Conservation (phyloP, 35 echinoderm and acorn worm genomes). For the Holothuria glaberrima region DNA sequence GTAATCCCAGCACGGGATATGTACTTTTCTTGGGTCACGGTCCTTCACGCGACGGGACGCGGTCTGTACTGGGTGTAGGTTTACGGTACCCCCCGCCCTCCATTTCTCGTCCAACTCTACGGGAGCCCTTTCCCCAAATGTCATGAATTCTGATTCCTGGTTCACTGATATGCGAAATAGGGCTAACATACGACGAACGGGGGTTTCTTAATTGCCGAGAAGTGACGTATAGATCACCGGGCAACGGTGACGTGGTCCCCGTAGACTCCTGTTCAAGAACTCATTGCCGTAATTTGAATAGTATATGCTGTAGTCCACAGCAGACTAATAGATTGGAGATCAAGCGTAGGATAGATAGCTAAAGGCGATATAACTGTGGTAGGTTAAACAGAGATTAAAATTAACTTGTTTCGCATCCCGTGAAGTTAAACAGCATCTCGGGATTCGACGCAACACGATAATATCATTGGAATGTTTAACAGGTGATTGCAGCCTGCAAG, state of each 20-base stretch:
- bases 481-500: constrained; percentile 13
- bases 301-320: not conserved
- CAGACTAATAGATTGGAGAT: not conserved
- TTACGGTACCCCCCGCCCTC: constrained; percentile 49
- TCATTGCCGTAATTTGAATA: not conserved
- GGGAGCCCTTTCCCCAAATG: constrained; percentile 59
- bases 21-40: constrained; percentile 54
- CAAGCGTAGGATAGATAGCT: not conserved
- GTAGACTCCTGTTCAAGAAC: not conserved
- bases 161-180: not conserved
- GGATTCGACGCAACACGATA: not conserved
- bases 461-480: constrained; percentile 12
- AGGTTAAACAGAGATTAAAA: constrained; percentile 56
- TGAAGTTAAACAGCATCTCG: constrained; percentile 49
- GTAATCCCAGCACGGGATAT: constrained; percentile 32
- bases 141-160: constrained; percentile 44
- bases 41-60: constrained; percentile 34
- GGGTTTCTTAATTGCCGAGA: constrained; percentile 32
- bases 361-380: constrained; percentile 58
- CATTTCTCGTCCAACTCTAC: constrained; percentile 55
- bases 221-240: not conserved
- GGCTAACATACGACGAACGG: not conserved
- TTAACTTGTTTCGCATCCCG: constrained; percentile 23
- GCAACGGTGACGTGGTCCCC: constrained; percentile 4
- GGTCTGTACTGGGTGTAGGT: constrained; percentile 46